Base-by-base conservation (phyloP, 2,888 invertebrate genomes). In the Plagodis pulveraria region DNA sequence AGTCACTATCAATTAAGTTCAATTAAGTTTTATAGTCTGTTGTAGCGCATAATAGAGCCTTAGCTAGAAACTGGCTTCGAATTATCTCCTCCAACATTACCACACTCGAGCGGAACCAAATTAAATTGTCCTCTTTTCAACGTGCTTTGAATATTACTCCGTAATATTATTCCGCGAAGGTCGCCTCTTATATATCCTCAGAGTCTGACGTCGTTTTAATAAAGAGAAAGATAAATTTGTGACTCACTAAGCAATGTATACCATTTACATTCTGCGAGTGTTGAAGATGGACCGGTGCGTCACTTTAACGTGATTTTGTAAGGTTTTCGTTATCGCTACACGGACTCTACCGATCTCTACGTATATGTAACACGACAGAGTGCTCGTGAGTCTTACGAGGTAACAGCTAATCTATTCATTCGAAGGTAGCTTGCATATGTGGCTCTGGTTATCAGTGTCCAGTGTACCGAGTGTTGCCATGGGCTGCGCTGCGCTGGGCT, bases 381-480 rank as follows among this genome's bases (percentile, higher is more conserved):
- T 56, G 52, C 56, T 56, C 56, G 49, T 33, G 53, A 40, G 35
- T 47, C 48, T 11, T 43, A 50, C 38, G 38, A 46, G 47, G 48
- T 10, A 36, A 58, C 56, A 41, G 45, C 12, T 59, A 59, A 61
- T 58, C 62, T 62, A 60, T 56, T 63, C 66, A 49, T 48, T 55
- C 53, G 62, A 63, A 66, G 69, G 58, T 62, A 52, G 57, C 56
- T 54, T 71, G 71, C 56, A 67, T 68, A 70, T 70, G 65, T 56
- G 65, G 65, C 66, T 65, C 65, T 69, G 65, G 57, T 52, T 58
- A 63, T 69, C 64, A 56, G 70, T 71, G 72, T 73, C 72, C 71
- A 68, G 68, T 73, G 72, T 69, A 69, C 51, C 6, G 40, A n/a
- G 11, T 56, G 75, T 72, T 72, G 71, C 72, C 66, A 74, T 70